A percentile compares a stretch with the other conserved stretches of the same genome.
Evolutionary conservation across 2,113 vertebrate species (phyloP).

Genomic region (Thomomys bottae): DNA sequence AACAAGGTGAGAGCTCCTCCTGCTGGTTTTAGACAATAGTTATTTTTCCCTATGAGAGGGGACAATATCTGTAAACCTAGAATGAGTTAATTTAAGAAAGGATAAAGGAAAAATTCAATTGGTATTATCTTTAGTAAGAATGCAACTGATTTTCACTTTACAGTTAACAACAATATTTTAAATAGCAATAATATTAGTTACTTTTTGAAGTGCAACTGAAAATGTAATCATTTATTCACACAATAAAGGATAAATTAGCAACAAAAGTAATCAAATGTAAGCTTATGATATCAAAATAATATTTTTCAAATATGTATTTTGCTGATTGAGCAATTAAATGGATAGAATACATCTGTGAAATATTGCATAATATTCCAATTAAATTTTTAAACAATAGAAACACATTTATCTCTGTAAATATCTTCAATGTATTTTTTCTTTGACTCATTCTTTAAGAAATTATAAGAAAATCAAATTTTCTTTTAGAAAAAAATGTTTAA

Average conservation of each 20-base stretch:
- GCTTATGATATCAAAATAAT: neutral
- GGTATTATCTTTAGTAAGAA: neutral
- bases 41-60: neutral
- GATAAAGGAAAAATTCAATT: neutral
- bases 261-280: neutral
- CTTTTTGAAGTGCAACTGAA: neutral
- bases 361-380: neutral
- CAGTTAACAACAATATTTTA: neutral
- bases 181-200: neutral
- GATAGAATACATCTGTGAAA: neutral
- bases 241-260: neutral
- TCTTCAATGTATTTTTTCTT: neutral
- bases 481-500: neutral
- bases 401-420: neutral
- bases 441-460: neutral
- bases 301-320: neutral
- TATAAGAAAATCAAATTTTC: neutral
- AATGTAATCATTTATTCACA: constrained; percentile 27
- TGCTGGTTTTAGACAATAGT: constrained; percentile 69
- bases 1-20: constrained; percentile 78
- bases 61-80: neutral
- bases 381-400: neutral
- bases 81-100: neutral
- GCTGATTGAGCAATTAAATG: neutral
- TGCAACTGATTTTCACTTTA: neutral